Evolutionary conservation across 2,113 vertebrate species (phyloP).

Genomic region (Sardina pilchardus): DNA sequence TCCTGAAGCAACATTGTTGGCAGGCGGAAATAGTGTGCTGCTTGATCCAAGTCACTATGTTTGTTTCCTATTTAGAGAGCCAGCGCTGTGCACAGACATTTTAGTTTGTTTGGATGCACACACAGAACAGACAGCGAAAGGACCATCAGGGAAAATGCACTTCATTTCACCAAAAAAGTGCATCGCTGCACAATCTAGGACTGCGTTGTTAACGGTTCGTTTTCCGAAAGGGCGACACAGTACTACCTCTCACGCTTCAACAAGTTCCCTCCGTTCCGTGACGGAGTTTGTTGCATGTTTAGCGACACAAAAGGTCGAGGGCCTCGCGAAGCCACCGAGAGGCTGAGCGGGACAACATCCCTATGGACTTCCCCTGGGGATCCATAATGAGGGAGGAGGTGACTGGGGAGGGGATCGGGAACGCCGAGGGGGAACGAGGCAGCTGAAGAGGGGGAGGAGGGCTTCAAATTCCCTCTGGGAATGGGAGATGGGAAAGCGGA

Average conservation of each 20-base stretch:
- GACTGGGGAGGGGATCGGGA: neutral
- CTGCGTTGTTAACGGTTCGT: neutral
- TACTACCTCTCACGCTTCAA: neutral
- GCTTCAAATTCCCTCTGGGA: neutral
- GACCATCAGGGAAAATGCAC: too few relatives aligned
- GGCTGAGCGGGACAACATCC: neutral
- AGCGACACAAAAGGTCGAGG: neutral
- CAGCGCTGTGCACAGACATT: too few relatives aligned
- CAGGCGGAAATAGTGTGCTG: too few relatives aligned
- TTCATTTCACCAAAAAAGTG: constrained; percentile 31
- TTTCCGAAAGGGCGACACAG: neutral
- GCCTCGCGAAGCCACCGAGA: neutral
- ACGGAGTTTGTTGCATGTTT: neutral
- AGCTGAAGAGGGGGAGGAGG: neutral
- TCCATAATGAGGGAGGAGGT: neutral
- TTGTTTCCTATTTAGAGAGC: too few relatives aligned
- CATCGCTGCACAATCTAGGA: neutral
- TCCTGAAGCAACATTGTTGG: too few relatives aligned
- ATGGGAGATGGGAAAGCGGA: neutral
- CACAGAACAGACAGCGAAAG: too few relatives aligned
- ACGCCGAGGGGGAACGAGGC: neutral
- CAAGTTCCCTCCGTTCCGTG: neutral
- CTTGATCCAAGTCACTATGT: too few relatives aligned
- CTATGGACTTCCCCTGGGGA: neutral
- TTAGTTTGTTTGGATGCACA: too few relatives aligned